Conservation (phyloP, 2,888 invertebrate species). For the Dasysyrphus tricinctus region DNA sequence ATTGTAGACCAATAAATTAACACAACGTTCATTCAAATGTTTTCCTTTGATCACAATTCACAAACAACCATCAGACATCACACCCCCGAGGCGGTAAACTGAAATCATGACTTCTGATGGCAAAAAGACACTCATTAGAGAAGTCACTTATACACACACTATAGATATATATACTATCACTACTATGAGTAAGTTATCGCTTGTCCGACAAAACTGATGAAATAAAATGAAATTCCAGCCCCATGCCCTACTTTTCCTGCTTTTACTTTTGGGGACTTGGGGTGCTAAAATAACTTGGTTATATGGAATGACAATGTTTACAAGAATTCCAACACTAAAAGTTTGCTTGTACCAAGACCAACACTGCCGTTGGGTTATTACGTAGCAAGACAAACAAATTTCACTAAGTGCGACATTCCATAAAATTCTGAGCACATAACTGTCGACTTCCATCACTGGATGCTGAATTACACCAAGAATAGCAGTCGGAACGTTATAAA, state of each 20-base stretch:
- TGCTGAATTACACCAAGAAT: conserved; percentile 60
- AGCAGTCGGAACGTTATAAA: conserved; percentile 44
- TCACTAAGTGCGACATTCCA: conserved; percentile 75
- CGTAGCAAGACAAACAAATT: conserved; percentile 72
- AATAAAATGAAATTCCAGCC: conserved; percentile 62
- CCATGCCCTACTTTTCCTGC: not conserved
- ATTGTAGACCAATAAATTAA: conserved; percentile 41
- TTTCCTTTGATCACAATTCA: conserved; percentile 18
- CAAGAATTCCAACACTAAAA: conserved; percentile 75
- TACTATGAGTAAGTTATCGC: conserved; percentile 48
- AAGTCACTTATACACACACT: conserved; percentile 48
- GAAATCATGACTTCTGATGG: conserved; percentile 57
- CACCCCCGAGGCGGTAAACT: conserved; percentile 25
- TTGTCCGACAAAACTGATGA: conserved; percentile 59
- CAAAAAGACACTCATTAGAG: conserved; percentile 62
- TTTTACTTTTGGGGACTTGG: not conserved
- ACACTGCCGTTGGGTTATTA: conserved; percentile 66
- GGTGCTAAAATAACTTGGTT: conserved; percentile 71
- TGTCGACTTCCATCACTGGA: conserved; percentile 72
- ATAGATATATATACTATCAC: no score
- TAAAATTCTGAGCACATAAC: conserved; percentile 75
- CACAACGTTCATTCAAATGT: conserved; percentile 29
- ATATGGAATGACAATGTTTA: conserved; percentile 73
- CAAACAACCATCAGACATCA: conserved; percentile 21
- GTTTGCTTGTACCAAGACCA: conserved; percentile 53